A percentile compares a stretch with the other conserved stretches of the same genome.
Conservation (phyloP, 2,888 invertebrate genomes). For the Chironomus riparius region DNA sequence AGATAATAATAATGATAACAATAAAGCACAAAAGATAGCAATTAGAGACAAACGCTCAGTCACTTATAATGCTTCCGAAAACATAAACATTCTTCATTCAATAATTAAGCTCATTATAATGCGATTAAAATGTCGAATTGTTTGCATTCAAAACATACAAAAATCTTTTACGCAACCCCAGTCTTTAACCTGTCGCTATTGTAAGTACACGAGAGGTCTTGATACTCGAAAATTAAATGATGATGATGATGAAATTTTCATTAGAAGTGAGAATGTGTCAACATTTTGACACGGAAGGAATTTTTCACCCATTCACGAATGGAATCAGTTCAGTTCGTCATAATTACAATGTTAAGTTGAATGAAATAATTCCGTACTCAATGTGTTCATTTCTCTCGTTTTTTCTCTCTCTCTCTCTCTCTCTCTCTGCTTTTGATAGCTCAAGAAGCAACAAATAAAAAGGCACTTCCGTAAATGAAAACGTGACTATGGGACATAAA, state of each 20-base stretch:
- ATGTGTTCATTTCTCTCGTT: neutral
- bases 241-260: too few species aligned
- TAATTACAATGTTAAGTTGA: neutral
- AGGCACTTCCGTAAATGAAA: constrained; percentile 24
- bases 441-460: neutral
- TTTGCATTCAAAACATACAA: neutral
- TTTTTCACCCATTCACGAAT: too few species aligned
- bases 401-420: neutral
- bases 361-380: neutral
- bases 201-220: neutral
- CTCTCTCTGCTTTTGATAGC: neutral
- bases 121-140: constrained; percentile 12
- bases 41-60: too few species aligned
- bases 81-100: neutral
- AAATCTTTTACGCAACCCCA: neutral
- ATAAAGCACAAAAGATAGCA: too few species aligned
- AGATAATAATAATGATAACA: neutral
- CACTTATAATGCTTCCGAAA: neutral
- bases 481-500: constrained; percentile 24
- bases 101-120: constrained; percentile 1
- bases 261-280: too few species aligned
- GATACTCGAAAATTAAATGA: too few species aligned
- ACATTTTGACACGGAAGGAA: too few species aligned
- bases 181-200: neutral
- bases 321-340: neutral